Base-by-base conservation (phyloP, 2,113 vertebrate species). In the Hymenochirus boettgeri region DNA sequence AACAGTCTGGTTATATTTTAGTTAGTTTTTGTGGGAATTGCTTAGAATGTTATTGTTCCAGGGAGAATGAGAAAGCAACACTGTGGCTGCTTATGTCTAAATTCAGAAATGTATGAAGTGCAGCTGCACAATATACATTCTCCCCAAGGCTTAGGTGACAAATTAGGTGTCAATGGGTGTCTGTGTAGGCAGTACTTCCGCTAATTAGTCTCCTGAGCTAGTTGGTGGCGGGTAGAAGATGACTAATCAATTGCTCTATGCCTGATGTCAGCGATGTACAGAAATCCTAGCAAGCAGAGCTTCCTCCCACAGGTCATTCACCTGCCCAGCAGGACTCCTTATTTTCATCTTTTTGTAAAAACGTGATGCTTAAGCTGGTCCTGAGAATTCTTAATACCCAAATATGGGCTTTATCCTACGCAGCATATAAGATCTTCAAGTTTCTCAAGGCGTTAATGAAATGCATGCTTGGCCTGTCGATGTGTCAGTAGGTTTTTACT, bases 191-290 rank as follows among this genome's bases (percentile, higher is more conserved):
- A 87, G 86, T 83, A 83, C 87, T 90, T 81, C 81, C 85, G 85
- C 87, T 90, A 91, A 91, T 91, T 90, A 91, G 89, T 89, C 89
- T 89, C 89, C 84, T 78, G 89, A 90, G 89, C 86, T 89, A 83
- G 89, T 87, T 88, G 89, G 88, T 90, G 88, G 88, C 81, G 77
- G 84, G 82, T 85, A 85, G 78, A 79, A 84, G 85, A 89, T 86
- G 88, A 88, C 89, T 90, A 89, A 91, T 91, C 89, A 91, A 88
- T 90, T 88, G 86, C 84, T 89, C 82, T 84, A 75, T 81, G 85
- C 88, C 85, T 90, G 85, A 88, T 90, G 86, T 82, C 85, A 83
- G 64, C 46, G 24, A 67, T 65, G 33, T 83, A 82, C 75, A 83
- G 76, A n/a, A 87, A 89, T 87, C 83, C 84, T 85, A 57, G 73